These are phyloP conservation scores for Rhopalosiphum nymphaeae DNA, from an alignment of 2,888 invertebrate species.

Conservation along the genomic window DNA sequence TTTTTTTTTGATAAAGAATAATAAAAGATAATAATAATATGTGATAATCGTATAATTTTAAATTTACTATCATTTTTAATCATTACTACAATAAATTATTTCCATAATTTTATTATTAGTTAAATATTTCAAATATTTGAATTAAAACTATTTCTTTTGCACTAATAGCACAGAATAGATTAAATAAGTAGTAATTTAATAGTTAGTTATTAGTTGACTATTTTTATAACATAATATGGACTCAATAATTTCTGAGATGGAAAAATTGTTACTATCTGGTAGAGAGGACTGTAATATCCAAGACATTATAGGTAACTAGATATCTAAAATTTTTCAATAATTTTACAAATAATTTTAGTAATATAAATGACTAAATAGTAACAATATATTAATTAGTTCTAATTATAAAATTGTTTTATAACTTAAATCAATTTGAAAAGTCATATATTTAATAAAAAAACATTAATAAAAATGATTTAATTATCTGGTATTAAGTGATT, in stretches of 20 bases:
- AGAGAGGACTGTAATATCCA: conserved; percentile 38
- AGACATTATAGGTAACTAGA: conserved; percentile 48
- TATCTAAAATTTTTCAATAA: background rate
- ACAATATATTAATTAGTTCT: background rate
- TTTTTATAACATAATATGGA: conserved; percentile 16
- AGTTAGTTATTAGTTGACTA: background rate
- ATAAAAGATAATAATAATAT: too few species aligned
- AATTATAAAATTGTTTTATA: background rate
- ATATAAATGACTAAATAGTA: background rate
- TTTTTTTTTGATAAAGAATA: too few species aligned
- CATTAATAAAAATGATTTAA: background rate
- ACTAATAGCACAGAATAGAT: background rate
- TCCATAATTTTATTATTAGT: too few species aligned
- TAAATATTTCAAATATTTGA: background rate
- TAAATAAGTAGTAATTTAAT: background rate
- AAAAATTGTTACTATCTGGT: conserved; percentile 36
- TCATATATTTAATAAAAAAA: background rate
- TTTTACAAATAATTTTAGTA: background rate
- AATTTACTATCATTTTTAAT: too few species aligned
- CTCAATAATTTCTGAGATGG: conserved; percentile 45
- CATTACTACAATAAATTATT: too few species aligned
- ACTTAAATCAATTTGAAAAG: background rate
- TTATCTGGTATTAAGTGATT: too few species aligned
- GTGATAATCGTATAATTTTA: too few species aligned
- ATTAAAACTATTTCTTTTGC: background rate